A percentile compares a stretch with the other conserved stretches of the same genome.
Conservation (phyloP, 2,797 vertebrate species). For the Ciconia nigra region DNA sequence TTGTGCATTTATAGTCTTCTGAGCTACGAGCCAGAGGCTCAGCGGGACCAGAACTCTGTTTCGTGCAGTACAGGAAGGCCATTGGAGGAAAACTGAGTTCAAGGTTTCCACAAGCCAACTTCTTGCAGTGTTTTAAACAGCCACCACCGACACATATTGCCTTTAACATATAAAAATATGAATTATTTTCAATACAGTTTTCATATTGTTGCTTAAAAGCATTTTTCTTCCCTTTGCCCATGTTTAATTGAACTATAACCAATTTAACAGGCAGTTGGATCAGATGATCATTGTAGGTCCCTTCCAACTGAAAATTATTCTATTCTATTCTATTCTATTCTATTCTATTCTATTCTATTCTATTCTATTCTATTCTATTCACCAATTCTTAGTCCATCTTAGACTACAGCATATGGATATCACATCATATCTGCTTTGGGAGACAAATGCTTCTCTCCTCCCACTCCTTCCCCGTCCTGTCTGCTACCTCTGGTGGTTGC, state of each 20-base stretch:
- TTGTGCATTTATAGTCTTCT: background rate
- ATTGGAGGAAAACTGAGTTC: background rate
- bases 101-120: background rate
- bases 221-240: background rate
- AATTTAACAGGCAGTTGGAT: background rate
- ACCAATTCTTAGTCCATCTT: background rate
- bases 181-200: background rate
- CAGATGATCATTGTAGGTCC: background rate
- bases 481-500: background rate
- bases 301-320: background rate
- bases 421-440: background rate
- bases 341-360: background rate
- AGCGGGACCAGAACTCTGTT: background rate
- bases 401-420: background rate
- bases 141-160: no score
- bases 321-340: background rate
- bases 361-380: no score
- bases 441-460: background rate
- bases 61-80: background rate
- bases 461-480: background rate
- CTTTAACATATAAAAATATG: background rate
- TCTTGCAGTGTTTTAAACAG: background rate
- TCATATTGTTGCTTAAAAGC: background rate
- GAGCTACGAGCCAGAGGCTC: background rate
- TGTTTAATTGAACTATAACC: background rate